Evolutionary conservation across 2,797 vertebrate species (phyloP).

Genomic region (Acanthopagrus latus): DNA sequence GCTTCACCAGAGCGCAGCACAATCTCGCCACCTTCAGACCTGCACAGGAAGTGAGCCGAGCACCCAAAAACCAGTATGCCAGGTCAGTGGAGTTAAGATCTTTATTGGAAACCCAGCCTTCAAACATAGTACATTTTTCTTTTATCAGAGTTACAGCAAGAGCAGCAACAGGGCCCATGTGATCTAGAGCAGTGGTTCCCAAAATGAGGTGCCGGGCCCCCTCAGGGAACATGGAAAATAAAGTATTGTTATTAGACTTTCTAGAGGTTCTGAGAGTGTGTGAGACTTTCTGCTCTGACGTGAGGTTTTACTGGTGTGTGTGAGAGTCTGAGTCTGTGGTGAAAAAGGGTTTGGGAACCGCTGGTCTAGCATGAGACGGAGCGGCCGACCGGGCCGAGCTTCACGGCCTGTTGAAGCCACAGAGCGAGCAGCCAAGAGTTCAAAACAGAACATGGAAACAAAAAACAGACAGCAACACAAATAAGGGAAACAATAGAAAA

Average conservation of each 20-base stretch:
- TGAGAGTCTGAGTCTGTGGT: background rate
- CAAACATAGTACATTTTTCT: conserved; percentile 68
- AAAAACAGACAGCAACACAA: conserved; percentile 46
- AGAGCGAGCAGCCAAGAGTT: conserved; percentile 41
- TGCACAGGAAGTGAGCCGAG: conserved; percentile 24
- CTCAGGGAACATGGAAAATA: background rate
- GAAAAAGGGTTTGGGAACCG: conserved; percentile 52
- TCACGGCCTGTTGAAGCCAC: conserved; percentile 22
- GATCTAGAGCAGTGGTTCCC: conserved; percentile 61
- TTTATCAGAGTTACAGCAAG: conserved; percentile 59
- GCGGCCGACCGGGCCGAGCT: background rate
- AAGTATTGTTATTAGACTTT: background rate
- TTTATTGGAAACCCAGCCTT: conserved; percentile 81
- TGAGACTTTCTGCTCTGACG: conserved; percentile 12
- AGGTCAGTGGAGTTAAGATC: conserved; percentile 73
- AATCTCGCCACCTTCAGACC: conserved; percentile 25
- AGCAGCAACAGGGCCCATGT: conserved; percentile 40
- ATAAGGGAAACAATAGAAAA: conserved; percentile 59
- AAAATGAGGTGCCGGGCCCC: conserved; percentile 46
- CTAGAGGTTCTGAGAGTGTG: conserved; percentile 4
- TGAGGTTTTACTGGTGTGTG: conserved; percentile 59
- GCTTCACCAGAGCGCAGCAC: background rate
- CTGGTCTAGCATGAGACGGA: conserved; percentile 34
- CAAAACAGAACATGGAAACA: conserved; percentile 36
- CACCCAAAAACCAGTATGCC: conserved; percentile 35